Conservation (phyloP, 2,797 vertebrate species). For the Macropus fuliginosus region DNA sequence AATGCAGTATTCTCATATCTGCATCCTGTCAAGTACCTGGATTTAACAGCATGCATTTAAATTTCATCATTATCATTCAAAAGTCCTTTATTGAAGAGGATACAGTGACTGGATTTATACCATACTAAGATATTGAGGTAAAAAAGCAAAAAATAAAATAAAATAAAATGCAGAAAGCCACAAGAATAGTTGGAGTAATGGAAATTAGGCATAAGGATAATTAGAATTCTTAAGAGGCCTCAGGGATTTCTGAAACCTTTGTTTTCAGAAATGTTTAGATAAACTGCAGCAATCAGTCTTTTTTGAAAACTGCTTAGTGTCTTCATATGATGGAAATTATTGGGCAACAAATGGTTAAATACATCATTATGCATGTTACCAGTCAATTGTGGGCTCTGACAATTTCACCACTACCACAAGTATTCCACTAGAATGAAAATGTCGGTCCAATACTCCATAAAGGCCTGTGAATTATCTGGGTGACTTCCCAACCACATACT, state of each 20-base stretch:
- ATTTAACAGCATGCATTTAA: not conserved
- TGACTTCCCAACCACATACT: accelerated
- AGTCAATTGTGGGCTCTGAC: not conserved
- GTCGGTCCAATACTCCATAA: not conserved
- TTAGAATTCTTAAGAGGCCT: not conserved
- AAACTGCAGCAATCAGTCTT: not conserved
- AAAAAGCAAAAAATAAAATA: not conserved
- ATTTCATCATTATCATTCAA: conserved; percentile 4
- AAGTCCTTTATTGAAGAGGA: not conserved
- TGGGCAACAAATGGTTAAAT: not conserved
- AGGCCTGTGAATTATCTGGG: not conserved
- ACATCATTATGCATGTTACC: not conserved
- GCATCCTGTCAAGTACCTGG: not conserved
- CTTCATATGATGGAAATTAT: not conserved
- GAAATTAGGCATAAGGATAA: not conserved
- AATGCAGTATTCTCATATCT: not conserved
- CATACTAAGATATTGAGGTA: not conserved
- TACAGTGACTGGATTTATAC: not conserved
- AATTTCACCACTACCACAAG: not conserved
- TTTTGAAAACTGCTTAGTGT: not conserved
- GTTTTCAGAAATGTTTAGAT: not conserved
- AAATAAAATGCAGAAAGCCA: not conserved
- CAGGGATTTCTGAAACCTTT: not conserved
- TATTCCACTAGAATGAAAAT: not conserved
- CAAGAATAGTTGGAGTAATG: not conserved